Base-by-base conservation (phyloP, 1,140 invertebrate species). In the Drosophila asahinai region DNA sequence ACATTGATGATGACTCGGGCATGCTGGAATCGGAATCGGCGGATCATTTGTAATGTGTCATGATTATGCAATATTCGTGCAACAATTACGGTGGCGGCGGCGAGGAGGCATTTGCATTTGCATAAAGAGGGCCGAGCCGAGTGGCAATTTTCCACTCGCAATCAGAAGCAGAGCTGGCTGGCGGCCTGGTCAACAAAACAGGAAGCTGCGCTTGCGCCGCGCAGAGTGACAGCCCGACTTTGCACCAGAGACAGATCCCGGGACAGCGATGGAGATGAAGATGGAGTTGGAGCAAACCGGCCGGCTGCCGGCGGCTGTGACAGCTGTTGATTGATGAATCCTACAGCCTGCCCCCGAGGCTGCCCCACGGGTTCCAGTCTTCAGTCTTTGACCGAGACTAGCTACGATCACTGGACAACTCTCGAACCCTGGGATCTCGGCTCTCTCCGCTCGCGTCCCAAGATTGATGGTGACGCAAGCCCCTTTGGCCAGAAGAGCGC, bases 281-380 rank as follows among this genome's bases (percentile, higher is more conserved):
- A 38, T 36, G 19, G 33, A 73, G 70, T 60, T 61, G 62, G 9
- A 65, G 77, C 45, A 59, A 90, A 90, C 81, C 74, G 71, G 78
- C 63, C 57, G 81, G 75, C 84, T 89, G 81, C 70, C 59, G 80
- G 51, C 86, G 72, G 68, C 86, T 77, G 54, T 90, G 86, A 90
- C 86, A 90, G 86, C 86, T 82, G 86, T 82, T 90, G 86, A 90
- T 90, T 90, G 86, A 90, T 90, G 86, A 90, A 90, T 90, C 81
- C 86, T 84, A 90, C 86, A 89, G 81, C 76, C 68, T 63, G 75
- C 78, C 84, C 72, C 77, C 71, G 78, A 72, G 68, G 63, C 43
- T 61, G 73, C 61, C 75, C 64, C 57, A 61, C 64, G 74, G 74
- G 55, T 12, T 19, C 38, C 55, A 43, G 40, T 47, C 47, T 27